A percentile compares a stretch with the other conserved stretches of the same genome.
phyloP scores from a whole-genome alignment of 2,113 vertebrate species.

The Halcyon senegalensis region DNA sequence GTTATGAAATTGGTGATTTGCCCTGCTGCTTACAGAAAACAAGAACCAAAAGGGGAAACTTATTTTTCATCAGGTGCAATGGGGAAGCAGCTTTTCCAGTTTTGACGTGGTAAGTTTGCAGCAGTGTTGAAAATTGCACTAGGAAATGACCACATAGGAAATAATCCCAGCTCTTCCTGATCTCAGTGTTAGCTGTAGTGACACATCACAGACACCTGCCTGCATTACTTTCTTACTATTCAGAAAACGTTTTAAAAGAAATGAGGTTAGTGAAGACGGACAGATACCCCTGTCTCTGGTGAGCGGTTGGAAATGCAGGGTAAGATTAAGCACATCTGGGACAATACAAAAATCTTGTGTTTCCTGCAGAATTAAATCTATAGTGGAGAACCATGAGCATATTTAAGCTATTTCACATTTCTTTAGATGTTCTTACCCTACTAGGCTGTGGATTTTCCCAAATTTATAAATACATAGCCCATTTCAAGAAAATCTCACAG shows the following conservation, averaged over 20 bases:
- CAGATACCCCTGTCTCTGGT: not conserved
- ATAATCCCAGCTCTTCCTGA: not conserved
- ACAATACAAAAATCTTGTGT: not conserved
- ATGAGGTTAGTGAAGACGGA: not conserved
- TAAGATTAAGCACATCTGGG: not conserved
- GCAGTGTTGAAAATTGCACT: not conserved
- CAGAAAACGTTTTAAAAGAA: not conserved
- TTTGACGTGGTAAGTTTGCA: not conserved
- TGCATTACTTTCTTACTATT: not conserved
- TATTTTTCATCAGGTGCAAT: not conserved
- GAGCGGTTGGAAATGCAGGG: not conserved
- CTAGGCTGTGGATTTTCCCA: not conserved
- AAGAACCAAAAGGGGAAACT: not conserved
- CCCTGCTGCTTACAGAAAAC: not conserved
- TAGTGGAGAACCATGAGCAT: not conserved
- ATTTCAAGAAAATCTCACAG: not conserved
- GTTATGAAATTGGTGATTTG: not conserved
- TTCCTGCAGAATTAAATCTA: not conserved
- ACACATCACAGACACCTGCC: not conserved
- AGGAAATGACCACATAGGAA: not conserved
- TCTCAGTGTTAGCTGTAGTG: not conserved
- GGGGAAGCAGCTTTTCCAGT: not conserved
- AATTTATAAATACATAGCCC: not conserved
- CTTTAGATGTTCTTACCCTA: not conserved
- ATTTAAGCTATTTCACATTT: not conserved